Percentiles rank a stretch among this genome's conserved stretches.
phyloP scores from a whole-genome alignment of 2,113 vertebrate species.

The Strix uralensis region DNA sequence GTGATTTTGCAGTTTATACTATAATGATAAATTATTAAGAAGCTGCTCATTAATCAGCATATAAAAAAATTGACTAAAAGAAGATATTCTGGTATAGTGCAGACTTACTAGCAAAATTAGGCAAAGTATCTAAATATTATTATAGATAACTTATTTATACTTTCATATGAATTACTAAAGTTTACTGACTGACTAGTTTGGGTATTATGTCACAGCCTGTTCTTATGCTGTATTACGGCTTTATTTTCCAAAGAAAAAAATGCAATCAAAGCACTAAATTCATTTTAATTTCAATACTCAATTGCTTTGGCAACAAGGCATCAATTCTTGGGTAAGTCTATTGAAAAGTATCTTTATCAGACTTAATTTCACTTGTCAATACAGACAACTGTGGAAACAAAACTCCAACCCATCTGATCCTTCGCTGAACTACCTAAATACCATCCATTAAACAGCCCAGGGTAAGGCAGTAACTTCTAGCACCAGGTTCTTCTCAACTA shows the following conservation, averaged over 20 bases:
- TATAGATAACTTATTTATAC: neutral
- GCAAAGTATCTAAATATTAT: neutral
- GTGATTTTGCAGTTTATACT: neutral
- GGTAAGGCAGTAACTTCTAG: neutral
- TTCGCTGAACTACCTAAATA: neutral
- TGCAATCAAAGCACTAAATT: neutral
- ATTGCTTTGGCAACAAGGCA: neutral
- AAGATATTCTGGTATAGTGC: neutral
- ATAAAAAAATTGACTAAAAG: neutral
- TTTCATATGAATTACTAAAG: neutral
- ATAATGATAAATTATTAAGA: neutral
- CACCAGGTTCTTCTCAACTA: neutral
- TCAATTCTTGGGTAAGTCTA: neutral
- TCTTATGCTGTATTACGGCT: neutral
- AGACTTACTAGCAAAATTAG: neutral
- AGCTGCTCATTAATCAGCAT: neutral
- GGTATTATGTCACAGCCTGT: neutral
- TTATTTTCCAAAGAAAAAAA: neutral
- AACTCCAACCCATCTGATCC: neutral
- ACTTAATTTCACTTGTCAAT: neutral
- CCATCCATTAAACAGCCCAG: neutral
- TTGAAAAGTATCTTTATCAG: neutral
- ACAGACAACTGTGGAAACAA: neutral
- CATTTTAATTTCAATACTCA: neutral
- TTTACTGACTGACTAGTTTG: neutral